phyloP scores from a whole-genome alignment of 2,113 vertebrate species.

The Calyptomena viridis region DNA sequence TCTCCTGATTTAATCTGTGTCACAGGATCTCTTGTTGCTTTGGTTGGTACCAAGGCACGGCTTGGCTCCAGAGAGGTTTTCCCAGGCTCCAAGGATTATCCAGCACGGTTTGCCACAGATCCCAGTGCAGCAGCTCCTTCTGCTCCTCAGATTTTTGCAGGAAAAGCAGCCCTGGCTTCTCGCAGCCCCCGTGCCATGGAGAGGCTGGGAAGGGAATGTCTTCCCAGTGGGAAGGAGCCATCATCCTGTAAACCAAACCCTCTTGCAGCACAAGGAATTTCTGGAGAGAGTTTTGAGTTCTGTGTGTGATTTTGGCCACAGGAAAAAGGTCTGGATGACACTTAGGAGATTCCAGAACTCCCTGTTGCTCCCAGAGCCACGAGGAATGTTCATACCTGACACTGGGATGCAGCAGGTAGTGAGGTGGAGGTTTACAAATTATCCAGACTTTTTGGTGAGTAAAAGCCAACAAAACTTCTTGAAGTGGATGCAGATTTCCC shows the following conservation, averaged over 20 bases:
- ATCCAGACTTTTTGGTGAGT: neutral
- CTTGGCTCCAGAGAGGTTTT: neutral
- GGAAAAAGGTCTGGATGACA: neutral
- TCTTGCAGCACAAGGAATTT: accelerated
- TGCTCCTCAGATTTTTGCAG: accelerated
- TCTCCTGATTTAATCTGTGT: conserved; percentile 20
- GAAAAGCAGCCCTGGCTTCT: neutral
- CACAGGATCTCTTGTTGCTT: conserved; percentile 6
- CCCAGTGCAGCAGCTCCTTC: neutral
- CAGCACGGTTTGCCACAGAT: neutral
- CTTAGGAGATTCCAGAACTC: accelerated
- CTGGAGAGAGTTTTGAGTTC: neutral
- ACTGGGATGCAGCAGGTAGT: accelerated
- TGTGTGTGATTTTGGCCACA: accelerated
- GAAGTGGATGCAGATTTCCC: neutral
- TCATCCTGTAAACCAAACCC: neutral
- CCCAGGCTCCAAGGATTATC: conserved; percentile 9
- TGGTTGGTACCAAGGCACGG: neutral
- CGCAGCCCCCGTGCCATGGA: accelerated
- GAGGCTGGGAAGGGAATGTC: accelerated
- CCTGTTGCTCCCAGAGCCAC: neutral
- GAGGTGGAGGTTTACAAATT: neutral
- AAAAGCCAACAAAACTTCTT: neutral
- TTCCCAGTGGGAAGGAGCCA: neutral
- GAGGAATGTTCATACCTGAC: accelerated